Conservation (phyloP, 2,888 invertebrate species). For the Syrista parreyssii region DNA sequence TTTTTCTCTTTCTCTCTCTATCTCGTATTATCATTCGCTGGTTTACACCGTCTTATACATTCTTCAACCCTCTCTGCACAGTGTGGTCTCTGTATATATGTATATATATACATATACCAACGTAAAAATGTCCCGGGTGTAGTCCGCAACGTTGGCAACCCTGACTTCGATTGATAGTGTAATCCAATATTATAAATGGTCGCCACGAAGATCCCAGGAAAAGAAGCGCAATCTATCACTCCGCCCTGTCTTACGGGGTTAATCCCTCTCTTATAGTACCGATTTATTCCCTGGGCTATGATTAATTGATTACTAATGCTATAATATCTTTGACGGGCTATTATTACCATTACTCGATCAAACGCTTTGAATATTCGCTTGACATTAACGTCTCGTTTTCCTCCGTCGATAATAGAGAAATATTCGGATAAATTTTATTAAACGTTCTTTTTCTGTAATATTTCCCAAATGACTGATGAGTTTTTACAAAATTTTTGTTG, state of each 20-base stretch:
- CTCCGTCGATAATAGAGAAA: slow-evolving; percentile 2
- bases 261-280: slow-evolving; percentile 48
- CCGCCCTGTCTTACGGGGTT: slow-evolving; percentile 40
- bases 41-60: neutral
- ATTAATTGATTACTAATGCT: slow-evolving; percentile 45
- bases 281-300: slow-evolving; percentile 45
- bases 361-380: neutral
- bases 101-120: neutral
- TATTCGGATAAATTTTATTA: slow-evolving; percentile 3
- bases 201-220: slow-evolving; percentile 24
- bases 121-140: neutral
- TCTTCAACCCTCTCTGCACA: neutral
- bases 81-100: neutral
- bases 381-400: neutral
- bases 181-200: slow-evolving; percentile 55
- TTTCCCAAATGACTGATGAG: neutral
- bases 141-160: slow-evolving; percentile 8
- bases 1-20: neutral
- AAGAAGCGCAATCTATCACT: slow-evolving; percentile 50
- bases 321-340: slow-evolving; percentile 26
- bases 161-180: slow-evolving; percentile 53
- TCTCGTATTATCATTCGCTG: neutral
- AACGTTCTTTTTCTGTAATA: neutral
- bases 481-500: slow-evolving; percentile 7
- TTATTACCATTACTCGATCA: slow-evolving; percentile 20